These are phyloP conservation scores for Caenorhabditis remanei DNA, from an alignment of 1,140 invertebrate species.

Conservation along the genomic window DNA sequence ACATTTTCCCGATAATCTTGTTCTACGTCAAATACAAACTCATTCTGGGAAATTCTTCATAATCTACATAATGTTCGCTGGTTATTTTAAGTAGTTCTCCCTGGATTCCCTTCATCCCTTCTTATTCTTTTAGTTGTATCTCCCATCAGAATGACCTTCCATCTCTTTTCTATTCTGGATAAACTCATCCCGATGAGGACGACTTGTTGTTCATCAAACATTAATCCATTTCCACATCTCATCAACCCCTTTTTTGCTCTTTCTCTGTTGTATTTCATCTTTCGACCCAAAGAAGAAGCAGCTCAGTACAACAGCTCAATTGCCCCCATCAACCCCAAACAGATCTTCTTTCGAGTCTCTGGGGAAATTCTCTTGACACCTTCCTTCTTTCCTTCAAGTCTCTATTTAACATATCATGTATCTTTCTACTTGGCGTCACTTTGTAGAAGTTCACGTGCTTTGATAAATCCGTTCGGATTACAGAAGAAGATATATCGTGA, in stretches of 20 bases:
- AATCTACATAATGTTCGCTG: no score
- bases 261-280: not conserved
- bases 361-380: not conserved
- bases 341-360: not conserved
- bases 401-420: no score
- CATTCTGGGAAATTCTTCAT: no score
- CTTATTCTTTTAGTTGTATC: no score
- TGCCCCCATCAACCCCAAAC: not conserved
- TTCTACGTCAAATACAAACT: no score
- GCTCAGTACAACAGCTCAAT: constrained; percentile 29
- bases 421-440: no score
- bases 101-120: no score
- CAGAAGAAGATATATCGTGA: no score
- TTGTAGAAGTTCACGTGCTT: no score
- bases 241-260: not conserved
- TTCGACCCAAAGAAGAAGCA: not conserved
- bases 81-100: no score
- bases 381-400: not conserved
- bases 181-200: not conserved
- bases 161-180: not conserved
- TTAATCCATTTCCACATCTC: not conserved
- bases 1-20: no score
- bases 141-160: not conserved
- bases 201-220: constrained; percentile 21
- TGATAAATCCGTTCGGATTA: no score